Evolutionary conservation across 1,140 invertebrate species (phyloP), one percentile per base, ranked within the genome.

Genomic region (Diorhabda elongata): DNA sequence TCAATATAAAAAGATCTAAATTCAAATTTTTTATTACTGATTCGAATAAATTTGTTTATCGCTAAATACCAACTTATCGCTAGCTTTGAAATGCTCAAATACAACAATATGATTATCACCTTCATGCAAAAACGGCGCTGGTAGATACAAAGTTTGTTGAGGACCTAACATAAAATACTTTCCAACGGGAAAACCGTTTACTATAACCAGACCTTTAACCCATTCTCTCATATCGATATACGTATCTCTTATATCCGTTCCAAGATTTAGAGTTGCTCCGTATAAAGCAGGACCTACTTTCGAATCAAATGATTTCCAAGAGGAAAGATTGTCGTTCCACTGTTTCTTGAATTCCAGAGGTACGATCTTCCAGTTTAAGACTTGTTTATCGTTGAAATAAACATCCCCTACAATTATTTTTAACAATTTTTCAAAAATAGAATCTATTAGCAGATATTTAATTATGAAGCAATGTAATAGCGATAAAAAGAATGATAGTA

Each of bases 121-220:
- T 41, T 68, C 60, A 63, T 81, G 81, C 1, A 88, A 77, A 9
- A 87, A 75, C 2, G 85, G 83, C 4, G 81, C 86, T 41, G 87
- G 87, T 56, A 89, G 69, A 78, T 87, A 89, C 0, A 88, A 77
- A 4, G 84, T 85, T 67, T 82, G 76, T 73, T 85, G 83, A 0
- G 89, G 88, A 1, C 88, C 88, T 9, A 82, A 74, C 62, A 74
- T 77, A 26, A 73, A 75, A 75, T 88, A 89, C 63, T 88, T 76
- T 9, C 88, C 88, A 56, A 90, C 72, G 71, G 88, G 87, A 71
- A 87, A 86, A 5, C 86, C 87, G 80, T 90, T 90, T 2, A 90
- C 71, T 68, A 89, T 84, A 7, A 87, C 86, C 60, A 87, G 78
- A 5, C 88, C 88, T 79, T 83, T 84, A 6, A 73, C 75, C 84